Evolutionary conservation across 1,140 invertebrate species (phyloP), one percentile per base, ranked within the genome.

Genomic region (Eufriesea mexicana): DNA sequence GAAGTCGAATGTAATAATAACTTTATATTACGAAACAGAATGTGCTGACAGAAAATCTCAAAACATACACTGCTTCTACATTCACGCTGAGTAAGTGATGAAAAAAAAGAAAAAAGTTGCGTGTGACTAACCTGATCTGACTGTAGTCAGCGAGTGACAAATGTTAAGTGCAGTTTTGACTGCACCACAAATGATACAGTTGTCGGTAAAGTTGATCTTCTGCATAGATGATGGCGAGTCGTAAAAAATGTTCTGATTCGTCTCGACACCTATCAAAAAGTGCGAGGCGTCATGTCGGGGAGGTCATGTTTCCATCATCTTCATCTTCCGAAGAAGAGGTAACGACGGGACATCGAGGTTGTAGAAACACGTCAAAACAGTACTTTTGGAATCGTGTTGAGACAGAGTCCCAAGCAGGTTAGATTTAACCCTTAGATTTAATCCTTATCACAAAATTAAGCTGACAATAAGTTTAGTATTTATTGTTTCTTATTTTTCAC

Each of bases 251-350:
- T 20, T 55, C 85, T 62, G 85, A 86, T 25, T 64, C 74, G n/a
- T 79, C 75, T 75, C 70, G 74, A 55, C 79, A 64, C 42, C 45
- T 74, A 9, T 66, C 81, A 20, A 78, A 73, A 62, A 80, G 79
- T n/a, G 25, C 49, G 16, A 66, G 54, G 28, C 74, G 54, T 57
- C 54, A 61, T 14, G 25, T 71, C 25, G n/a, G 59, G 5, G 66
- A 72, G 1, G 20, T 59, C 10, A 76, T 47, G 23, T 79, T 66
- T 23, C 47, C 71, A 16, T 68, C 72, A 14, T 84, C 76, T 16
- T 82, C 85, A 62, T 84, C 86, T 6, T 87, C 85, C 4, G 88
- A 89, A 14, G 88, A 89, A 23, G 79, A 79, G 23, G 25, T 35
- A 66, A 42, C 73, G 14, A 42, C 64, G 1, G 51, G 59, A 42